Percentiles rank a stretch among this genome's conserved stretches.
These are phyloP conservation scores for Drosophila subquinaria DNA, from an alignment of 2,888 invertebrate genomes.

Conservation along the genomic window DNA sequence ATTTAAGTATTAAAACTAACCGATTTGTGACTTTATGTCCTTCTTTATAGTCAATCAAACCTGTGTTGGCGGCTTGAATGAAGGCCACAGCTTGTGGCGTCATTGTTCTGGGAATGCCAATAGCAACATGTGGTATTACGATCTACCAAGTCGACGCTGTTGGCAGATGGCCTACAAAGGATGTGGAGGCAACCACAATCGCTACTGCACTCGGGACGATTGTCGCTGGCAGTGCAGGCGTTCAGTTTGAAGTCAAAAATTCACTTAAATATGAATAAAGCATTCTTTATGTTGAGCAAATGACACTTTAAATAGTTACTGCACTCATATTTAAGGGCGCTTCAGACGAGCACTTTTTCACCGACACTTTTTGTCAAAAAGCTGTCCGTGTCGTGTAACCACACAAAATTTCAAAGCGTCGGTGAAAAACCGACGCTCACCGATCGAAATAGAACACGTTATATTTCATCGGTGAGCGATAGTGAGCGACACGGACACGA, in stretches of 20 bases:
- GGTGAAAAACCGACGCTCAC: too few species aligned
- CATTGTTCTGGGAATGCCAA: slow-evolving; percentile 8
- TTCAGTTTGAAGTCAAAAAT: background rate
- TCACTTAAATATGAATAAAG: background rate
- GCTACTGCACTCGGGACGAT: slow-evolving; percentile 13
- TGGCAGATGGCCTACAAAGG: slow-evolving; percentile 15
- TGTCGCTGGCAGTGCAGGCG: slow-evolving; percentile 12
- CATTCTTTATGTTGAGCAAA: background rate
- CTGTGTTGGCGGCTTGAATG: slow-evolving; percentile 14
- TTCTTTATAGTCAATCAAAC: background rate
- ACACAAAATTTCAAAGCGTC: too few species aligned
- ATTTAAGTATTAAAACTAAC: background rate
- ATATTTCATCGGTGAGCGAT: too few species aligned
- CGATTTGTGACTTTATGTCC: background rate
- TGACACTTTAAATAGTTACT: background rate
- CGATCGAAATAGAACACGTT: too few species aligned
- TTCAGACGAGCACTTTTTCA: too few species aligned
- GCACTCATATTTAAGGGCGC: background rate
- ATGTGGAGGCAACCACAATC: slow-evolving; percentile 26
- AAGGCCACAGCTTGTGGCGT: background rate
- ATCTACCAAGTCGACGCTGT: slow-evolving; percentile 4
- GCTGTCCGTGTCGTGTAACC: too few species aligned
- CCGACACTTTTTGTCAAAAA: too few species aligned
- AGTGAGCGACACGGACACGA: too few species aligned
- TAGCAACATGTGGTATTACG: slow-evolving; percentile 21